Base-by-base conservation (phyloP, 2,888 invertebrate genomes). In the Agrochola macilenta region DNA sequence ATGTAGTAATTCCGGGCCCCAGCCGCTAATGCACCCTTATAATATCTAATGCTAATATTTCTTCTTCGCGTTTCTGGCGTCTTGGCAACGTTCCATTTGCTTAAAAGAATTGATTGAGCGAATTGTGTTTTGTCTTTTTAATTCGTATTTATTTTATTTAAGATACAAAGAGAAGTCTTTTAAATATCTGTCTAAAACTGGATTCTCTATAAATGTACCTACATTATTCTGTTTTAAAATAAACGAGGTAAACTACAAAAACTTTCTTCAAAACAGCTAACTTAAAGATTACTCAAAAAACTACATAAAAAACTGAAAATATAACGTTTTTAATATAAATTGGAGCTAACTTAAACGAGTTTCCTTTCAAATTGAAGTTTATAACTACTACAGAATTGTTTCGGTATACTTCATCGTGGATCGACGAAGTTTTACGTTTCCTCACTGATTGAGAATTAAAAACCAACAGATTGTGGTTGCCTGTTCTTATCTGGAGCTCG, bases 1-100 rank as follows among this genome's bases (percentile, higher is more conserved):
- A 87, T 84, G 87, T 83, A 75, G 86, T 77, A 74, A 84, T 87
- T 81, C 65, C 75, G 58, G 60, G 71, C 30, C 60, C 60, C 65
- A 68, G 57, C 63, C 73, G 68, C 74, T 84, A 87, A 87, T 84
- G 79, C 86, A 87, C 70, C 74, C 78, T 86, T 87, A 74, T 79
- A 78, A 76, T 76, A 79, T 81, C 75, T 76, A 78, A 82, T 82
- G 84, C 79, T 86, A 73, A 82, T 82, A 87, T 86, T 78, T 84
- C 81, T 84, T 71, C 49, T 76, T 76, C 52, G 58, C 66, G 35
- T 71, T 81, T 74, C n/a, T 75, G 81, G 74, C 78, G 1, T 71
- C 63, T 74, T 66, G 54, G 74, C 77, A 69, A 26, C 54, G 61
- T 26, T 52, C 78, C 69, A 74, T 78, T 83, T 78, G 43, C 26